Conservation (phyloP, 2,113 vertebrate genomes). For the Limanda limanda region DNA sequence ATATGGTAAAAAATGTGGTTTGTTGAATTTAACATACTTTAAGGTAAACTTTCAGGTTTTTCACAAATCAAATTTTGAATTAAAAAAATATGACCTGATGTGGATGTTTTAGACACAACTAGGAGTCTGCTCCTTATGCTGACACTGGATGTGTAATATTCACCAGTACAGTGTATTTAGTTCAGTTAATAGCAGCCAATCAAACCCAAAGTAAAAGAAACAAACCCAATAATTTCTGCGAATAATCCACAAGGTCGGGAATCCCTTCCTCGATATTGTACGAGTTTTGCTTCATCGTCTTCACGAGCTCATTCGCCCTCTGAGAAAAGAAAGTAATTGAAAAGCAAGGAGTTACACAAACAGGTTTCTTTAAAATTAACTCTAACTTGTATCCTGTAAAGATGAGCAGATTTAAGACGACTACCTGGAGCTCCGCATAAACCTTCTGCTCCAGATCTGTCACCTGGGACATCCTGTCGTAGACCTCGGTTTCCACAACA, state of each 20-base stretch:
- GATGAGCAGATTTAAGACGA: not conserved
- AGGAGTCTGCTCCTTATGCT: too few species aligned
- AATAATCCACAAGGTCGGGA: constrained; percentile 48
- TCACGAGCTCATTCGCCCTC: constrained; percentile 53
- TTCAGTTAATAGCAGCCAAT: not conserved
- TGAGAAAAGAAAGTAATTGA: constrained; percentile 30
- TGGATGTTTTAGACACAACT: too few species aligned
- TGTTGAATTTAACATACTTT: too few species aligned
- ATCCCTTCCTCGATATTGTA: constrained; percentile 66
- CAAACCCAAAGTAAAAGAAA: constrained; percentile 44
- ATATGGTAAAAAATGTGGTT: too few species aligned
- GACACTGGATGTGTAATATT: not conserved
- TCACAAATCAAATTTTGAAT: too few species aligned
- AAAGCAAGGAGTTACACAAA: not conserved
- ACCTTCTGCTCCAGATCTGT: constrained; percentile 74
- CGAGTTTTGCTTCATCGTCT: constrained; percentile 64
- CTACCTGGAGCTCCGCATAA: constrained; percentile 74
- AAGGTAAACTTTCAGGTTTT: too few species aligned
- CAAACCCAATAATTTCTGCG: constrained; percentile 63
- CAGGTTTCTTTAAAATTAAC: too few species aligned
- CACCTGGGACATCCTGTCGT: constrained; percentile 74
- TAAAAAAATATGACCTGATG: too few species aligned
- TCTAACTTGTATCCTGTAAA: too few species aligned
- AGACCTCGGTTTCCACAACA: constrained; percentile 42
- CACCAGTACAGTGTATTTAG: not conserved